Conservation (phyloP, 2,113 vertebrate species). For the Ceuthmochares aereus region DNA sequence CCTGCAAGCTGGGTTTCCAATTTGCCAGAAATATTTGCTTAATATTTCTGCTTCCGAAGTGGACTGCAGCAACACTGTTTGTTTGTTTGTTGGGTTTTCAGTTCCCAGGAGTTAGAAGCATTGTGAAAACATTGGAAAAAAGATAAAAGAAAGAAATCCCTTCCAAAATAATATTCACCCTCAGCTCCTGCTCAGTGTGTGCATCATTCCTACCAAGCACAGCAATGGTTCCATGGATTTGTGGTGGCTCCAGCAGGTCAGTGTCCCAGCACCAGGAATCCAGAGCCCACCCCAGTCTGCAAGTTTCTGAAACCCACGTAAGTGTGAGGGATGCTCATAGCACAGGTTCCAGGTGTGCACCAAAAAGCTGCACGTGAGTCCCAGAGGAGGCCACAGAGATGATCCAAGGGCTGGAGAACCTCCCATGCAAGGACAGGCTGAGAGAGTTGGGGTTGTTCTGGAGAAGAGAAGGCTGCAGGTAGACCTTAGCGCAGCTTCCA, state of each 20-base stretch:
- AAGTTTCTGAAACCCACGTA: neutral
- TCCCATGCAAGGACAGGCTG: too few species aligned
- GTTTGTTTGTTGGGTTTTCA: neutral
- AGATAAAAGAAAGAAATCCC: neutral
- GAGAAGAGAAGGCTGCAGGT: too few species aligned
- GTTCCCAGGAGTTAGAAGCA: neutral
- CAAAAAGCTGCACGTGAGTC: neutral
- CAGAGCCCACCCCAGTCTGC: neutral
- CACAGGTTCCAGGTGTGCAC: neutral
- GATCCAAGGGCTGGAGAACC: too few species aligned
- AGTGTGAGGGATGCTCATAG: neutral
- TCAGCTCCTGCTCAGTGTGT: neutral
- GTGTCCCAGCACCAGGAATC: neutral
- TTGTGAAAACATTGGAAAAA: neutral
- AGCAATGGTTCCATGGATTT: neutral
- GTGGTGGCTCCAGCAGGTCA: neutral
- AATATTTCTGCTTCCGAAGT: neutral
- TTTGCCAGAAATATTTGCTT: neutral
- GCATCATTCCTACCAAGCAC: neutral
- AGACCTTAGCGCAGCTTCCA: too few species aligned
- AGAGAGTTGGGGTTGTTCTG: too few species aligned
- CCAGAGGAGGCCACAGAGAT: too few species aligned
- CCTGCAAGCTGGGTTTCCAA: neutral
- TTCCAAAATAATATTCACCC: neutral
- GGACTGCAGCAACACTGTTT: neutral